Evolutionary conservation across 2,888 invertebrate species (phyloP), one percentile per base, ranked within the genome.

Genomic region (Hypselothyrea guttata): DNA sequence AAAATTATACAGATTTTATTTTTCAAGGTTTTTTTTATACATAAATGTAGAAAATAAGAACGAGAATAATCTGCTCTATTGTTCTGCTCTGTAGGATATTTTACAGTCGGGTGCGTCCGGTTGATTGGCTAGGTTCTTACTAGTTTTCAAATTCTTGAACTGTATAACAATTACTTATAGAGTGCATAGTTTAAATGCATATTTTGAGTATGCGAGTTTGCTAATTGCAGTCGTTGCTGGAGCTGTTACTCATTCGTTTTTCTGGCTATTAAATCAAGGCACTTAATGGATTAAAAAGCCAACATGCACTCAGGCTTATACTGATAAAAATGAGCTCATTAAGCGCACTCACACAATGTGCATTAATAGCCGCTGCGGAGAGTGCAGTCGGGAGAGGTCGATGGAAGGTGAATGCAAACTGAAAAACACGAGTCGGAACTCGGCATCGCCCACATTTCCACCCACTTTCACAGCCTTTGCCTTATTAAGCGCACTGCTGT

Each of bases 221-320:
- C 2, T 4, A 22, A 22, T 5, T 22, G 5, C 22, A 22, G 22
- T 22, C 2, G 5, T 22, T 11, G 30, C 37, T 31, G n/a, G n/a
- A n/a, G n/a, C n/a, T n/a, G n/a, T n/a, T n/a, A n/a, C n/a, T n/a
- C n/a, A n/a, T n/a, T n/a, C n/a, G 28, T 55, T 18, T 16, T 37
- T 35, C 33, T 37, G 4, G 11, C 30, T 15, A 55, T 51, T 47
- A 57, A 52, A 42, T 54, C 42, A 60, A 54, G 53, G 47, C 47
- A 31, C 47, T 51, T 65, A 75, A 75, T 61, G 71, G 66, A 75
- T 71, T 66, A 72, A 72, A 71, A 72, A 61, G 12, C 42, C 33
- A 51, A 16, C 30, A 46, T 31, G 38, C 13, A 44, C 28, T 9
- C 40, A 30, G 15, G 48, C 16, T n/a, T 22, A 34, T 11, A 7